Conservation (phyloP, 2,113 vertebrate genomes). For the Cisticola juncidis region DNA sequence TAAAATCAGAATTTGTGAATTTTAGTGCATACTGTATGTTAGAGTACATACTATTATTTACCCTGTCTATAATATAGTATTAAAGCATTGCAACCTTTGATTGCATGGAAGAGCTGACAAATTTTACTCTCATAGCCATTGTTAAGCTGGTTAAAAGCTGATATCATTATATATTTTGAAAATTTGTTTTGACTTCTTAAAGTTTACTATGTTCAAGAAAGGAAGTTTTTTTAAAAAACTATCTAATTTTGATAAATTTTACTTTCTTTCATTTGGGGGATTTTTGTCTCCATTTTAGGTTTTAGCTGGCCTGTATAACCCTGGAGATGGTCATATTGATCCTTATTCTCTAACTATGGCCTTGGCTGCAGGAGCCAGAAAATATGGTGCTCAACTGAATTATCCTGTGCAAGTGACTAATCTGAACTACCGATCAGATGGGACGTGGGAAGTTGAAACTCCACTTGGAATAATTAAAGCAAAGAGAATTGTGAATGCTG, state of each 20-base stretch:
- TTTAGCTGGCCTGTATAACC: slow-evolving; percentile 92
- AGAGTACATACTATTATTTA: background rate
- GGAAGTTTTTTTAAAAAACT: background rate
- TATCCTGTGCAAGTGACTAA: slow-evolving; percentile 84
- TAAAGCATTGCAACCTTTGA: background rate
- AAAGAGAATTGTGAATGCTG: slow-evolving; percentile 88
- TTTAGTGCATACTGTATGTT: background rate
- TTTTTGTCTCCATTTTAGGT: slow-evolving; percentile 75
- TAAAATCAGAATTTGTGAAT: background rate
- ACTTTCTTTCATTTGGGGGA: background rate
- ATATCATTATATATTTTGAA: background rate
- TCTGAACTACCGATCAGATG: slow-evolving; percentile 78
- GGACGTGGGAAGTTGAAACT: slow-evolving; percentile 92
- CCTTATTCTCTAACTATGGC: slow-evolving; percentile 98
- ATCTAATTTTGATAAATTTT: background rate
- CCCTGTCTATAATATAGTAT: background rate
- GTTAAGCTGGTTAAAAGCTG: background rate
- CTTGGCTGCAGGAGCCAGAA: slow-evolving; percentile 92
- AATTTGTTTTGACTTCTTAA: background rate
- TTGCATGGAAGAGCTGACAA: background rate
- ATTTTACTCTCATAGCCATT: background rate
- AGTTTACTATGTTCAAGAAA: background rate
- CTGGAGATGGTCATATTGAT: slow-evolving; percentile 97
- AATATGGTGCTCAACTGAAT: slow-evolving; percentile 92
- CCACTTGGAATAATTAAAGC: slow-evolving; percentile 85